phyloP scores from a whole-genome alignment of 2,888 invertebrate species.

The Polyploca ridens region DNA sequence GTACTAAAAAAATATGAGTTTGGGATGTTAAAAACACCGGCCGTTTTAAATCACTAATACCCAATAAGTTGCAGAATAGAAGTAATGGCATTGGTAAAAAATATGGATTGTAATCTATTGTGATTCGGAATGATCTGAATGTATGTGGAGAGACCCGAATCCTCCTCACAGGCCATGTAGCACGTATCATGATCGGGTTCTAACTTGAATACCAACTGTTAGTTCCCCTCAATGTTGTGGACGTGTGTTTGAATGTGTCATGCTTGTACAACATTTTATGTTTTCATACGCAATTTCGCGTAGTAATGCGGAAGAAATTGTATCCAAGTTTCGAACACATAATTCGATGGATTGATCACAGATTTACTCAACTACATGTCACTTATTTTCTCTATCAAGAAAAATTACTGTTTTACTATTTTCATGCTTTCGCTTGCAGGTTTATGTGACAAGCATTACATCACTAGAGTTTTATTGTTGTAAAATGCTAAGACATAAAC shows the following conservation, averaged over 20 bases:
- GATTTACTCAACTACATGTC: too few species aligned
- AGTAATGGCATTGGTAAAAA: neutral
- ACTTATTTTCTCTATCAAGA: too few species aligned
- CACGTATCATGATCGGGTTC: neutral
- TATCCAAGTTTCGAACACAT: neutral
- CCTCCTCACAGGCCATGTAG: neutral
- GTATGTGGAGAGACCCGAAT: conserved; percentile 5
- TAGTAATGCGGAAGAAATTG: neutral
- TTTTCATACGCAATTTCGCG: conserved; percentile 12
- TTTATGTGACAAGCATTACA: too few species aligned
- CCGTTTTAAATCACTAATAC: neutral
- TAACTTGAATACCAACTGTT: neutral
- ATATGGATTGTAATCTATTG: neutral
- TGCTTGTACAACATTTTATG: neutral
- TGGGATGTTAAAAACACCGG: neutral
- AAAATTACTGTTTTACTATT: neutral
- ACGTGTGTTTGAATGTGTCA: neutral
- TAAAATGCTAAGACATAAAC: too few species aligned
- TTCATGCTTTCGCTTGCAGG: too few species aligned
- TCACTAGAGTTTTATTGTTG: too few species aligned
- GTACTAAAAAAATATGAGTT: neutral
- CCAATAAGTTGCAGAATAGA: neutral
- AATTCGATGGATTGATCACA: too few species aligned
- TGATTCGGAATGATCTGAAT: neutral
- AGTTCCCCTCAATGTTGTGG: neutral